These are phyloP conservation scores for Darevskia nairensis DNA, from an alignment of 2,797 vertebrate genomes.

Conservation along the genomic window DNA sequence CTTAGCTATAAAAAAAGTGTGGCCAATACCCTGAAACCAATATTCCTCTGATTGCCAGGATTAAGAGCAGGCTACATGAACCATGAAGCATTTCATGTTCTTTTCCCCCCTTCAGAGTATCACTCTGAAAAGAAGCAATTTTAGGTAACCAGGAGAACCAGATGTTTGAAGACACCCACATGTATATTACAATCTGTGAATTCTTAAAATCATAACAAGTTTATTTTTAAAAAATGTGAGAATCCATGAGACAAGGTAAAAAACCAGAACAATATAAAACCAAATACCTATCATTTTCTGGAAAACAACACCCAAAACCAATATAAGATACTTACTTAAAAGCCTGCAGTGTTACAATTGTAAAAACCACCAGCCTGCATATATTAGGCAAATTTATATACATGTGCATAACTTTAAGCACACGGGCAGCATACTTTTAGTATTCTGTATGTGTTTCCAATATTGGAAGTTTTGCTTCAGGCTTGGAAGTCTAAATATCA, in stretches of 20 bases:
- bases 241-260: constrained; percentile 6
- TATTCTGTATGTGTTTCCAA: neutral
- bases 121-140: constrained; percentile 16
- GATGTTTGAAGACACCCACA: constrained; percentile 52
- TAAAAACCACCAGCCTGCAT: neutral
- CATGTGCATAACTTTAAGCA: neutral
- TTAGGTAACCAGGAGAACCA: constrained; percentile 41
- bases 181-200: constrained; percentile 53
- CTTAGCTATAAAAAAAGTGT: neutral
- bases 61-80: neutral
- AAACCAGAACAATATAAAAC: neutral
- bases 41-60: neutral
- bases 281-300: neutral
- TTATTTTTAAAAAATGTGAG: constrained; percentile 11
- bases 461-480: neutral
- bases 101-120: constrained; percentile 10
- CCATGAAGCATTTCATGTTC: neutral
- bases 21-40: neutral
- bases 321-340: neutral
- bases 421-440: neutral
- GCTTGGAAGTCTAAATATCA: neutral
- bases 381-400: neutral
- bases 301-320: neutral
- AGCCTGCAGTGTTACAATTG: neutral
- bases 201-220: constrained; percentile 24